These are phyloP conservation scores for Oscarella lobularis DNA, from an alignment of 37 sponge, comb jelly and placozoan genomes.

Conservation along the genomic window DNA sequence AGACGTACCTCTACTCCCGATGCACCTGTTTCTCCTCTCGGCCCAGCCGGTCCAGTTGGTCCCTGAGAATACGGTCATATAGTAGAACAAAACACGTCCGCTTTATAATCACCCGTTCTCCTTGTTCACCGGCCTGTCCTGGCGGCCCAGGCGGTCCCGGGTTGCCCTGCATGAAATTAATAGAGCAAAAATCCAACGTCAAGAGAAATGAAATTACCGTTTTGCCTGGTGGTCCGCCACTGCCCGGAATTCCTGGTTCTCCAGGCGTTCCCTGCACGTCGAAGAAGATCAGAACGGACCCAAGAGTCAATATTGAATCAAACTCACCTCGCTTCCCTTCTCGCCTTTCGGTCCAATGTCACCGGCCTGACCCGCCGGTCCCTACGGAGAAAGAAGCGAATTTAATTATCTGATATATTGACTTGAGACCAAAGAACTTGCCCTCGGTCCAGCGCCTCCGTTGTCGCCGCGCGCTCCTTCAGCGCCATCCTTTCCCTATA, in stretches of 20 bases:
- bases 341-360: no score
- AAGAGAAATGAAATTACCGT: neutral
- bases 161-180: neutral
- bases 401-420: neutral
- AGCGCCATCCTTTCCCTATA: neutral
- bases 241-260: neutral
- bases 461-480: neutral
- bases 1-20: no score
- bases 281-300: no score
- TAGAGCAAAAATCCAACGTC: neutral
- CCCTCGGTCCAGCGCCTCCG: neutral
- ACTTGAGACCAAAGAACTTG: no score
- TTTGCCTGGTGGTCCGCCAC: neutral
- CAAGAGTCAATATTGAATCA: no score
- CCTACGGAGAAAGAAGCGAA: neutral
- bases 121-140: neutral
- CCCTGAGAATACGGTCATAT: neutral
- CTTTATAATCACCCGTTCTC: neutral
- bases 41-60: no score
- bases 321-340: no score
- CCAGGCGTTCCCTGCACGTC: neutral
- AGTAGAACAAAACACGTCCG: neutral
- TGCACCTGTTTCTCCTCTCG: no score
- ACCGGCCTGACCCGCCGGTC: neutral
- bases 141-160: slow-evolving; percentile 2